Evolutionary conservation across 2,888 invertebrate species (phyloP).

Genomic region (Tholera decimalis): DNA sequence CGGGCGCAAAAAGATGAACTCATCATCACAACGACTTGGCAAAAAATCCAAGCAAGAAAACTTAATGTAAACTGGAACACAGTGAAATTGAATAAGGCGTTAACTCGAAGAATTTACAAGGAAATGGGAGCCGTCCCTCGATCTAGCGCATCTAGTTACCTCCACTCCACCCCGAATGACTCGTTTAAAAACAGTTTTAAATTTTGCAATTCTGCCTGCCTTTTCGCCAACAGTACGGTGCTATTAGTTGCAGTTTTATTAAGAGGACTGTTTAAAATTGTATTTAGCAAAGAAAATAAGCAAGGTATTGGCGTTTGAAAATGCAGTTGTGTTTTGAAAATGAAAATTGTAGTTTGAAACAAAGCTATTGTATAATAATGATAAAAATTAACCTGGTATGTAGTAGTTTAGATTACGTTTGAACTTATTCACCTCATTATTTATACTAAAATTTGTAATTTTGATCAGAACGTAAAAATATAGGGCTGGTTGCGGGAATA

Average conservation of each 20-base stretch:
- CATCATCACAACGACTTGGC: no score
- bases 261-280: constrained; percentile 12
- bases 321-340: neutral
- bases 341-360: neutral
- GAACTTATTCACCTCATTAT: no score
- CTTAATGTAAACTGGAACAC: constrained; percentile 25
- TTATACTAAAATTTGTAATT: no score
- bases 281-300: constrained; percentile 25
- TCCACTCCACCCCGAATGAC: constrained; percentile 46
- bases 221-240: constrained; percentile 25
- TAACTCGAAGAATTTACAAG: constrained; percentile 55
- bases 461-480: no score
- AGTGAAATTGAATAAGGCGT: constrained; percentile 41
- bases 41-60: constrained; percentile 17
- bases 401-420: neutral
- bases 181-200: constrained; percentile 68
- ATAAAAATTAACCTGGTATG: no score
- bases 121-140: constrained; percentile 50
- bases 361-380: neutral
- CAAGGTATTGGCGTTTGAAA: constrained; percentile 20
- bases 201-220: constrained; percentile 67
- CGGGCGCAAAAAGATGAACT: no score
- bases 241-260: constrained; percentile 35
- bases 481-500: no score
- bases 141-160: constrained; percentile 36